Conservation (phyloP, 2,113 vertebrate species). For the Pangasianodon gigas region DNA sequence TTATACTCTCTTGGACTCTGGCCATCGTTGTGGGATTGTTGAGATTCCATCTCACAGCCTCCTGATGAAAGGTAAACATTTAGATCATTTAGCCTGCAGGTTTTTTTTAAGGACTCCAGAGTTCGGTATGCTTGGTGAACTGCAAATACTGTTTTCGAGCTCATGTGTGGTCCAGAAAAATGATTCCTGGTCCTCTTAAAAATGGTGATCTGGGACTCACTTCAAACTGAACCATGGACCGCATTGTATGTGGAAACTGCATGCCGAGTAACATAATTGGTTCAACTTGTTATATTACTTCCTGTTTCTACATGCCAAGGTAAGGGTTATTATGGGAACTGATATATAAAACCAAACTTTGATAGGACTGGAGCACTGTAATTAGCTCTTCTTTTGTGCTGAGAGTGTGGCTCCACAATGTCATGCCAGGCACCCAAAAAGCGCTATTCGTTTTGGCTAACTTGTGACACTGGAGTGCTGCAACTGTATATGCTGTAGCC, state of each 20-base stretch:
- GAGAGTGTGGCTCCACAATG: neutral
- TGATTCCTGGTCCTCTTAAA: neutral
- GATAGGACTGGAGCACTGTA: neutral
- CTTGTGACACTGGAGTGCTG: neutral
- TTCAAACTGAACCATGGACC: neutral
- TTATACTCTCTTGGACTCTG: neutral
- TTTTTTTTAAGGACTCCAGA: neutral
- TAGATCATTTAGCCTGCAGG: neutral
- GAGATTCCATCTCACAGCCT: neutral
- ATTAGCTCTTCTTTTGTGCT: neutral
- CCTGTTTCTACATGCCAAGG: neutral
- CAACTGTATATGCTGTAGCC: neutral
- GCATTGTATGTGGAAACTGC: neutral
- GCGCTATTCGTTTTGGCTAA: neutral
- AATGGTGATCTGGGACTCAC: neutral
- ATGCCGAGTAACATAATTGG: neutral
- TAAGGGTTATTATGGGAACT: neutral
- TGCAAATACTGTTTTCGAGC: neutral
- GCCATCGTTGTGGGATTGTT: neutral
- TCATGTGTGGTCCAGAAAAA: neutral
- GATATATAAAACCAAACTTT: neutral
- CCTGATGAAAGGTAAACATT: neutral
- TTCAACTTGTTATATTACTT: neutral
- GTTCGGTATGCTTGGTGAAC: neutral
- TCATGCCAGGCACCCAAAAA: neutral